A percentile compares a stretch with the other conserved stretches of the same genome.
These are phyloP conservation scores for Automeris io DNA, from an alignment of 2,888 invertebrate genomes.

Conservation along the genomic window DNA sequence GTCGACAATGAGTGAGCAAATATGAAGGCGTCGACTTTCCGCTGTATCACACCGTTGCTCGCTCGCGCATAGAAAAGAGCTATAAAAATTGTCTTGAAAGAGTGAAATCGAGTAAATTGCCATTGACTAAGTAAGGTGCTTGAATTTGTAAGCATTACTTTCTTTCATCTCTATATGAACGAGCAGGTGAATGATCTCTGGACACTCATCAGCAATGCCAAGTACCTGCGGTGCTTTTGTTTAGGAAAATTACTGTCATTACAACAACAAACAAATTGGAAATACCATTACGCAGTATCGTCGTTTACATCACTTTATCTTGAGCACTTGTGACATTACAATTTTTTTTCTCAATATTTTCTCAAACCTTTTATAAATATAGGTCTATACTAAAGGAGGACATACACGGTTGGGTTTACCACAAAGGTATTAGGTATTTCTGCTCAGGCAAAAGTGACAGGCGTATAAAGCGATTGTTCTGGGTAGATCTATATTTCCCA, in stretches of 20 bases:
- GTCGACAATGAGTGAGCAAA: slow-evolving; percentile 4
- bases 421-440: too few relatives aligned
- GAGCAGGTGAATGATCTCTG: slow-evolving; percentile 38
- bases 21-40: neutral
- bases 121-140: slow-evolving; percentile 65
- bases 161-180: slow-evolving; percentile 58
- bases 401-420: too few relatives aligned
- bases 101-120: slow-evolving; percentile 74
- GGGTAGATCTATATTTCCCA: too few relatives aligned
- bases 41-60: slow-evolving; percentile 1
- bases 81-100: slow-evolving; percentile 56
- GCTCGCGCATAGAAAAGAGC: slow-evolving; percentile 37
- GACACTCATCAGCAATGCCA: neutral
- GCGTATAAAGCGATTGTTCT: too few relatives aligned
- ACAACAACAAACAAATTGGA: neutral
- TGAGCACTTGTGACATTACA: too few relatives aligned
- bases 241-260: neutral
- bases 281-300: too few relatives aligned
- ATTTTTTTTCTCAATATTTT: too few relatives aligned
- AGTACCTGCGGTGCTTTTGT: neutral
- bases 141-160: slow-evolving; percentile 67
- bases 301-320: too few relatives aligned
- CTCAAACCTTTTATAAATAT: too few relatives aligned
- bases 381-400: too few relatives aligned
- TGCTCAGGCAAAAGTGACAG: too few relatives aligned